These are phyloP conservation scores for Nomada goodeniana DNA, from an alignment of 2,888 invertebrate species.

Conservation along the genomic window DNA sequence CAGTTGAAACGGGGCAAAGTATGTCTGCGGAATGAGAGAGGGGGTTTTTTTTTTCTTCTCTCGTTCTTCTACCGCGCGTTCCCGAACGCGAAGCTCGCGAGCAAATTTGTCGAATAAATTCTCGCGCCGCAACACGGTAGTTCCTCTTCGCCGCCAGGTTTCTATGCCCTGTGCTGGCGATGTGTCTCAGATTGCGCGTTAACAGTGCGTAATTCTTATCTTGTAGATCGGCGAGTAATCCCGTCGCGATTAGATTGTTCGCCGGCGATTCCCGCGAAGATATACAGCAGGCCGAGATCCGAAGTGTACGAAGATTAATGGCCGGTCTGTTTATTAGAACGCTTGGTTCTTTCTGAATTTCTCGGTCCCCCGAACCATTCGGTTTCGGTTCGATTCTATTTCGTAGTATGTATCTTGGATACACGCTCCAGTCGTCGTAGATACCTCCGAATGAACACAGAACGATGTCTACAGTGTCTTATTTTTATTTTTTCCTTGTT, in stretches of 20 bases:
- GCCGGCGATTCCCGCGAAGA: slow-evolving; percentile 3
- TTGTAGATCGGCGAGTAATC: slow-evolving; percentile 1
- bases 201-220: slow-evolving; percentile 22
- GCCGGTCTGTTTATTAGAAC: neutral
- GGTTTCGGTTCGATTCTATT: neutral
- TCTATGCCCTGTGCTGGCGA: neutral
- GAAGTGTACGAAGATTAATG: slow-evolving; percentile 14
- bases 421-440: neutral
- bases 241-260: slow-evolving; percentile 15
- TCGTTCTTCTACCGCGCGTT: too few relatives aligned
- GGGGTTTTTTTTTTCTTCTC: too few relatives aligned
- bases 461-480: neutral
- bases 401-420: neutral
- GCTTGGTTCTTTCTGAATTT: neutral
- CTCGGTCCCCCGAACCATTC: neutral
- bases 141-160: too few relatives aligned
- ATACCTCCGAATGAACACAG: neutral
- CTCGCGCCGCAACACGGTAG: too few relatives aligned
- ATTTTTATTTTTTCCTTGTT: too few relatives aligned
- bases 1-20: neutral
- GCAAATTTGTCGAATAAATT: too few relatives aligned
- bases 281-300: neutral
- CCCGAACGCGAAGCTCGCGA: too few relatives aligned
- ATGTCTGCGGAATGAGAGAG: too few relatives aligned
- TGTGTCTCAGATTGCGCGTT: slow-evolving; percentile 10